Percentiles rank a stretch among this genome's conserved stretches.
Evolutionary conservation across 2,113 vertebrate species (phyloP).

Genomic region (Monarcha castaneiventris): DNA sequence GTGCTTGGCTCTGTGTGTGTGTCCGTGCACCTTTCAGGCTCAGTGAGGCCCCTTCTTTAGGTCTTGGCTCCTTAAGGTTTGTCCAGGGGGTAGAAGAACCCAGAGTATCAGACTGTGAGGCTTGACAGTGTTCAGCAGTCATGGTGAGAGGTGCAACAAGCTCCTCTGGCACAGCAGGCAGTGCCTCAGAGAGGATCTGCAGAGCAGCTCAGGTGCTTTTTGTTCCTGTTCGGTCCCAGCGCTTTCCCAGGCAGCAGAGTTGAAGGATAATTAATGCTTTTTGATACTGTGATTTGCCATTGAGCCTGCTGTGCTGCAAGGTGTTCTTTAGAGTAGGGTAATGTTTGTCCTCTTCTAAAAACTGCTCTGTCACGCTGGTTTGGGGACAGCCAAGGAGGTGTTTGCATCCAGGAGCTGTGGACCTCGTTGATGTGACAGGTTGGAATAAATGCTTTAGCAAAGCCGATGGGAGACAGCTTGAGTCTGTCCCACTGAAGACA

Average conservation of each 20-base stretch:
- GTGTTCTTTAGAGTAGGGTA: neutral
- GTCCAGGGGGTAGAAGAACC: neutral
- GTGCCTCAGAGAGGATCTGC: neutral
- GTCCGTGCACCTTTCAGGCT: neutral
- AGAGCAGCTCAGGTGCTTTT: neutral
- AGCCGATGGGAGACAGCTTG: neutral
- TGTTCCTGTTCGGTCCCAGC: neutral
- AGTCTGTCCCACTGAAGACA: neutral
- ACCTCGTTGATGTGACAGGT: neutral
- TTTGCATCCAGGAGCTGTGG: neutral
- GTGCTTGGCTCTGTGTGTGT: neutral
- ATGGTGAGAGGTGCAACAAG: neutral
- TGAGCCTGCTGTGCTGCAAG: neutral
- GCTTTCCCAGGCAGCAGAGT: neutral
- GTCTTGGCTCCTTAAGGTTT: neutral
- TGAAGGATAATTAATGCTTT: neutral
- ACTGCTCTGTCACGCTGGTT: neutral
- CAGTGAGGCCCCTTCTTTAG: neutral
- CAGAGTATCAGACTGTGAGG: neutral
- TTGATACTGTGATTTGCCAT: neutral
- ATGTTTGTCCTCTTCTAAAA: neutral
- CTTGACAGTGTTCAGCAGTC: neutral
- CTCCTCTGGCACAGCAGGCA: neutral
- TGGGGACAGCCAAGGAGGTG: neutral
- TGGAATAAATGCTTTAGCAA: neutral